phyloP scores from a whole-genome alignment of 2,888 invertebrate genomes.

The Sympetrum striolatum region DNA sequence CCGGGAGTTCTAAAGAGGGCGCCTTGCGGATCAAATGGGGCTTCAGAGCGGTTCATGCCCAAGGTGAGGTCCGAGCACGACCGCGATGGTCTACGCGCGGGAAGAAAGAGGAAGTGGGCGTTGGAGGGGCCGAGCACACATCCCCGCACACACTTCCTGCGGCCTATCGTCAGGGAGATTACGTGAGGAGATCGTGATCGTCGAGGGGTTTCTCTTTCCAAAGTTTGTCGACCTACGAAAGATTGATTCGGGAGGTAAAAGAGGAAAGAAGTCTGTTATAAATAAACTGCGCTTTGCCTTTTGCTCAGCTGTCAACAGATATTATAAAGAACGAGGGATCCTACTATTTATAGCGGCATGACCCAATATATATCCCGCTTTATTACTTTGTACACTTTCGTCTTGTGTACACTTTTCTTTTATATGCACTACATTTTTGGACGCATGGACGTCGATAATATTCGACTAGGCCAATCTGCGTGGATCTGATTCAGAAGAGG shows the following conservation, averaged over 20 bases:
- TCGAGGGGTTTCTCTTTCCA: background rate
- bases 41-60: background rate
- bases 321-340: too few relatives aligned
- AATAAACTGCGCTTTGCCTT: background rate
- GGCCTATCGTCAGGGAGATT: background rate
- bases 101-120: background rate
- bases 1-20: background rate
- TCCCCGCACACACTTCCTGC: background rate
- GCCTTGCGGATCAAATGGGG: constrained; percentile 13
- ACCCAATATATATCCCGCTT: too few relatives aligned
- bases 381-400: too few relatives aligned
- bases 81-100: background rate
- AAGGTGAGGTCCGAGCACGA: constrained; percentile 12
- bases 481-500: too few relatives aligned
- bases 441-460: too few relatives aligned
- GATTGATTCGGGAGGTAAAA: background rate
- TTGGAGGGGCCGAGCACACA: background rate
- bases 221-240: background rate
- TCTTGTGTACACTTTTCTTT: too few relatives aligned
- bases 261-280: background rate
- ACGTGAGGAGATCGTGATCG: constrained; percentile 19
- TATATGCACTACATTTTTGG: too few relatives aligned
- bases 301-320: background rate
- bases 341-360: too few relatives aligned
- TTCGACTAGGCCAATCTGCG: too few relatives aligned